phyloP scores from a whole-genome alignment of 2,888 invertebrate species.

The Brachynemurus nebulosus region DNA sequence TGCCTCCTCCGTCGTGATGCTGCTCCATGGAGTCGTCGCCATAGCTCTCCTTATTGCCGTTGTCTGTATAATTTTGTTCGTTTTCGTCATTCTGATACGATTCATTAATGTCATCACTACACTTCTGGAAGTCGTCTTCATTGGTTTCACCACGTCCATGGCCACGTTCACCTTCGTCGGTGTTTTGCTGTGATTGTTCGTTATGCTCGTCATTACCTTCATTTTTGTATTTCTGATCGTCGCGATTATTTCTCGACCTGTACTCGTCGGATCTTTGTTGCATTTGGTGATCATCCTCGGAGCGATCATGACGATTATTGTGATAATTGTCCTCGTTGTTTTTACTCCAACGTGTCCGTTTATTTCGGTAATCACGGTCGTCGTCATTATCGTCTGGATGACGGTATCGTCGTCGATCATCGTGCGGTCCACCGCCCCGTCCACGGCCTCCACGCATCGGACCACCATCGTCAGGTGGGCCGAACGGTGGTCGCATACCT shows the following conservation, averaged over 20 bases:
- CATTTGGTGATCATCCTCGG: slow-evolving; percentile 5
- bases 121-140: slow-evolving; percentile 16
- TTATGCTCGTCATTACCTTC: slow-evolving; percentile 6
- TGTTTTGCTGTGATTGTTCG: not conserved
- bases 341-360: slow-evolving; percentile 9
- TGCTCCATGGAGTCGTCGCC: slow-evolving; percentile 36
- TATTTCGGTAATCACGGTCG: slow-evolving; percentile 10
- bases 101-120: slow-evolving; percentile 10
- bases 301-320: slow-evolving; percentile 2
- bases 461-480: slow-evolving; percentile 14
- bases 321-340: slow-evolving; percentile 10
- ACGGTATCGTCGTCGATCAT: slow-evolving; percentile 18
- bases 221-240: slow-evolving; percentile 5
- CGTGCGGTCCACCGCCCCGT: slow-evolving; percentile 16
- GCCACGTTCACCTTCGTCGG: slow-evolving; percentile 5
- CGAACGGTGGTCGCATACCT: slow-evolving; percentile 15
- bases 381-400: slow-evolving; percentile 6
- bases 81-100: too few species aligned
- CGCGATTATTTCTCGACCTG: too few species aligned
- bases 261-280: too few species aligned
- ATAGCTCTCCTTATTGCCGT: slow-evolving; percentile 14
- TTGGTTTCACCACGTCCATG: slow-evolving; percentile 11
- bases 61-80: not conserved
- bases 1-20: slow-evolving; percentile 14
- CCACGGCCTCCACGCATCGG: slow-evolving; percentile 8